These are phyloP conservation scores for Hylia prasina DNA, from an alignment of 2,113 vertebrate genomes.

Conservation along the genomic window DNA sequence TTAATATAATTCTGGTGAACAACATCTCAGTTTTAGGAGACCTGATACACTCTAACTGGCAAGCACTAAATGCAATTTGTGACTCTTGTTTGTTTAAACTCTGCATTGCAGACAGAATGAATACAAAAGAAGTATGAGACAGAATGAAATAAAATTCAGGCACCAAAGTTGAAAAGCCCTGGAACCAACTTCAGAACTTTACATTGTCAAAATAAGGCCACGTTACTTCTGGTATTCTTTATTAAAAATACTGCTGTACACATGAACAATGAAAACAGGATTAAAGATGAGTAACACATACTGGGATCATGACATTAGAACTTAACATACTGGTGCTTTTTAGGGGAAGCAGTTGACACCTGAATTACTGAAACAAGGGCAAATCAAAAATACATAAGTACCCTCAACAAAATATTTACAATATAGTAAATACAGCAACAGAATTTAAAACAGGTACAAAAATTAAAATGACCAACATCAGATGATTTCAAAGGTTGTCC, in stretches of 20 bases:
- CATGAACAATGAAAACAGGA: constrained; percentile 88
- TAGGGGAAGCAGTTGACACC: constrained; percentile 72
- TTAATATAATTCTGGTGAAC: background rate
- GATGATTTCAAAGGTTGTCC: constrained; percentile 75
- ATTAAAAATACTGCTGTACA: constrained; percentile 99
- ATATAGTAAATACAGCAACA: constrained; percentile 71
- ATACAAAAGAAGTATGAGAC: background rate
- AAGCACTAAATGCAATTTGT: background rate
- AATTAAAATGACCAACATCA: constrained; percentile 59
- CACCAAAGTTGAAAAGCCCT: background rate
- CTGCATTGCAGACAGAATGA: background rate
- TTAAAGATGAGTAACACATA: constrained; percentile 78
- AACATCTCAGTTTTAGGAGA: background rate
- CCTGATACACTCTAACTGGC: background rate
- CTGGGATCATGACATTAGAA: constrained; percentile 76
- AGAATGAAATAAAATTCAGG: background rate
- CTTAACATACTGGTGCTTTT: constrained; percentile 77
- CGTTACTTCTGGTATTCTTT: constrained; percentile 92
- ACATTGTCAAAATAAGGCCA: constrained; percentile 26
- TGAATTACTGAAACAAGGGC: constrained; percentile 74
- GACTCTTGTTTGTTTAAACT: background rate
- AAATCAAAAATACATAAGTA: constrained; percentile 71
- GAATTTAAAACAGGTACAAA: constrained; percentile 74
- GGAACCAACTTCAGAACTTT: background rate
- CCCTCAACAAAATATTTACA: constrained; percentile 78